These are phyloP conservation scores for Papilio aristodemus DNA, from an alignment of 1,140 invertebrate genomes.

Conservation along the genomic window DNA sequence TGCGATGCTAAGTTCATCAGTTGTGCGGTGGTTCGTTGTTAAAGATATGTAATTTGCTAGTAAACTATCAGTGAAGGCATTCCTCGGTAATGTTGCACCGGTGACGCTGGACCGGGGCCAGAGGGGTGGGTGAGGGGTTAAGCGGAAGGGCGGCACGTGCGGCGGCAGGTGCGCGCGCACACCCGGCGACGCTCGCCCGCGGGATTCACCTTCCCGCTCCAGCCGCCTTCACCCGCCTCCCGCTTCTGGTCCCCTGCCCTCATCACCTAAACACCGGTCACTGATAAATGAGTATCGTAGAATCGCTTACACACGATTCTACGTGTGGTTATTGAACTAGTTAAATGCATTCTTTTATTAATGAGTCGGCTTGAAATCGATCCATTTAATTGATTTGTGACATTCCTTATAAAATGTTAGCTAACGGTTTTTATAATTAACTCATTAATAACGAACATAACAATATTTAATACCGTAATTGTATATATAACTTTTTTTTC, in stretches of 20 bases:
- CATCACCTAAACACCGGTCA: background rate
- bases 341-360: slow-evolving; percentile 10
- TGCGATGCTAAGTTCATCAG: no score
- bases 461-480: background rate
- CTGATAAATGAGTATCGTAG: background rate
- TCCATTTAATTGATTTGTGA: background rate
- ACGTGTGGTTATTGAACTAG: background rate
- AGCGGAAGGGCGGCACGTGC: slow-evolving; percentile 12
- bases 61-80: slow-evolving; percentile 49
- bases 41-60: slow-evolving; percentile 43
- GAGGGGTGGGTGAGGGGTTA: background rate
- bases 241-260: slow-evolving; percentile 51
- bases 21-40: slow-evolving; percentile 46
- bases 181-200: slow-evolving; percentile 55
- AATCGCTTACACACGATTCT: background rate
- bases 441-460: background rate
- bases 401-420: background rate
- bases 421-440: background rate
- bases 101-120: slow-evolving; percentile 20
- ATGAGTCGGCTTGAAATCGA: background rate
- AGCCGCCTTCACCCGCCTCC: slow-evolving; percentile 65
- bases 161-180: slow-evolving; percentile 61
- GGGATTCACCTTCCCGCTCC: slow-evolving; percentile 58
- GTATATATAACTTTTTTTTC: no score
- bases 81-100: slow-evolving; percentile 37